Base-by-base conservation (phyloP, 2,797 vertebrate genomes). In the Vireo griseus region DNA sequence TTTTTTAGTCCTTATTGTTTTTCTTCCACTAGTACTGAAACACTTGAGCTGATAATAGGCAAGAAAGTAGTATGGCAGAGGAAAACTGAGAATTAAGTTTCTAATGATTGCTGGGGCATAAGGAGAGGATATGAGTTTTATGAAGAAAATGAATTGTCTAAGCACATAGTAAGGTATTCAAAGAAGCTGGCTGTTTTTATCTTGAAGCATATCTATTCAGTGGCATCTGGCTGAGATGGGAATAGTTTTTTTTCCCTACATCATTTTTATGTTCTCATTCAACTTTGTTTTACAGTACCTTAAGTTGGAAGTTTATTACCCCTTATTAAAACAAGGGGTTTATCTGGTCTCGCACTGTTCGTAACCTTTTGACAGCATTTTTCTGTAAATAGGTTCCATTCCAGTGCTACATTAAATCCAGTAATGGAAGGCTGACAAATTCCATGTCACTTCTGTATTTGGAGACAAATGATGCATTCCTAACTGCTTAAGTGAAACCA, bases 381-480 rank as follows among this genome's bases (percentile, higher is more conserved):
- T 57, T 59, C 96, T 94, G 93, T 83, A n/a, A 55, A 54, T 4
- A 40, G 95, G 95, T 96, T 85, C 92, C 95, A 96, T 97, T 96
- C 91, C 95, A 80, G 98, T 98, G 98, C 98, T 95, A 98, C 69
- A 98, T 92, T 88, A 95, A 97, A 95, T 95, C 97, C 97, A 73
- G 0, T 17, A 63, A 61, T 80, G 63, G 83, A 48, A 89, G 79
- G 76, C 86, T 96, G 97, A 57, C 86, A 52, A 78, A 35, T 82
- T 55, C 75, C 7, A 22, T 86, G 69, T 93, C 87, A 52, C 91
- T 95, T 96, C 94, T 83, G 66, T 37, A 19, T 84, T 81, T 97
- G 92, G 95, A 94, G 20, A 96, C 91, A 96, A 57, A 72, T 24
- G 22, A 73, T 82, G 28, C 13, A 17, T 58, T 91, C 11, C 37